phyloP scores from a whole-genome alignment of 2,888 invertebrate species.

The Oligia latruncula region DNA sequence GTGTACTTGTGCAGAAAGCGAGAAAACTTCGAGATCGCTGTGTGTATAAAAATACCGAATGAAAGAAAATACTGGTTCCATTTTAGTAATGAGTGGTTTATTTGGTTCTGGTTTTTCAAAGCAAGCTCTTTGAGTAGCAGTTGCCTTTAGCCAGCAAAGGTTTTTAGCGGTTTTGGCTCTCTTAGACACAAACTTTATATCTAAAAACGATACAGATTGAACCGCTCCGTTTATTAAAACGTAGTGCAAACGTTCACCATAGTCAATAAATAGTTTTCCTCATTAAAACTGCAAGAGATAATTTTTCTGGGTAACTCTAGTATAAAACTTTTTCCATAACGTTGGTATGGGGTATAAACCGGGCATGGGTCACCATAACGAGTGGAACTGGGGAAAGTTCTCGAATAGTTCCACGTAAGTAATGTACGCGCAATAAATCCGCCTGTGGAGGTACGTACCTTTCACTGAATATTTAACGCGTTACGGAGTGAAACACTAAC shows the following conservation, averaged over 20 bases:
- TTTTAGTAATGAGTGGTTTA: constrained; percentile 25
- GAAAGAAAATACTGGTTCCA: constrained; percentile 12
- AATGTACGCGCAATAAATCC: constrained; percentile 71
- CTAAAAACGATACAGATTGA: not conserved
- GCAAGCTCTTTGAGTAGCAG: constrained; percentile 8
- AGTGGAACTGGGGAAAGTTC: constrained; percentile 70
- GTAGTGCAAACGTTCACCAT: not conserved
- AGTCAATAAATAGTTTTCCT: constrained; percentile 26
- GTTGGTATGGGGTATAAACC: constrained; percentile 24
- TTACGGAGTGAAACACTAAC: constrained; percentile 67
- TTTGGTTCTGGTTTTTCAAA: constrained; percentile 8
- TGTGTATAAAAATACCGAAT: constrained; percentile 24
- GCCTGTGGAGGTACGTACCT: constrained; percentile 61
- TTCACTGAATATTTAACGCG: constrained; percentile 79
- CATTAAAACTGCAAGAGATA: constrained; percentile 26
- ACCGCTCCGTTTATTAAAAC: not conserved
- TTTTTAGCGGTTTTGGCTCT: constrained; percentile 9
- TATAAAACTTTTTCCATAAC: constrained; percentile 44
- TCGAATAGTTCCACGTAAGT: constrained; percentile 73
- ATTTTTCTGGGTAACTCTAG: constrained; percentile 29
- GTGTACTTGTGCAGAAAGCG: constrained; percentile 66
- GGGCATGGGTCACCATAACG: constrained; percentile 15
- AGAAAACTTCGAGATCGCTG: constrained; percentile 33
- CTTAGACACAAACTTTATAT: not conserved
- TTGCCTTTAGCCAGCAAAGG: not conserved